Evolutionary conservation across 1,140 invertebrate species (phyloP), one percentile per base, ranked within the genome.

Genomic region (Thereuonema tuberculata): DNA sequence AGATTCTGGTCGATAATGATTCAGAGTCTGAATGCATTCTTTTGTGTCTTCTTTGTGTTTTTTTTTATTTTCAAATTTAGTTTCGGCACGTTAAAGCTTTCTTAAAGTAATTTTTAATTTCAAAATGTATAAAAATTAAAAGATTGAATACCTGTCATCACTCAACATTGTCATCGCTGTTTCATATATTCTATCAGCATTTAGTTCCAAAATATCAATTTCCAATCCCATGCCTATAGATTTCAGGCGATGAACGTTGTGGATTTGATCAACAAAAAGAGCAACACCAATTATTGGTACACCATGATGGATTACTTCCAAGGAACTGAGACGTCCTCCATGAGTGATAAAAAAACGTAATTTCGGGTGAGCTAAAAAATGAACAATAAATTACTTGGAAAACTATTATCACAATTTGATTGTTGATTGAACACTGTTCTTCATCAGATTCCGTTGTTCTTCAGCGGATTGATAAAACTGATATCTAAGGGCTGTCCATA

Each of bases 261-360:
- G 61, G 15, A 61, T 62, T 64, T 85, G 83, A 69, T 85, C 82
- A 12, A 75, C 76, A 37, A 82, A 78, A 25, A 86, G 73, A 29
- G 86, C 85, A 57, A 86, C 75, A 1, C 80, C 82, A 24, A 87
- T 71, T 2, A 86, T 74, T 1, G 85, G 85, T 5, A 83, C 79
- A 66, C 80, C 81, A 63, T 83, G 79, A 69, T 82, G 81, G 15
- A 86, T 71, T 1, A 84, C 80, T 71, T 88, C 86, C 62, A 82
- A 79, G 5, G 81, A 75, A 58, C 84, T 84, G 26, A 84, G 73
- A 24, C 81, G 68, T n/a, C 86, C 86, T 12, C 82, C 84, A 64
- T 87, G 84, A 0, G 83, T 83, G 28, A 88, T 81, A 62, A 88
- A 85, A 0, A 77, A 72, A 66, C 78, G 79, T 1, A 84, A 73